Base-by-base conservation (phyloP, 2,888 invertebrate genomes). In the Bedellia somnulentella region DNA sequence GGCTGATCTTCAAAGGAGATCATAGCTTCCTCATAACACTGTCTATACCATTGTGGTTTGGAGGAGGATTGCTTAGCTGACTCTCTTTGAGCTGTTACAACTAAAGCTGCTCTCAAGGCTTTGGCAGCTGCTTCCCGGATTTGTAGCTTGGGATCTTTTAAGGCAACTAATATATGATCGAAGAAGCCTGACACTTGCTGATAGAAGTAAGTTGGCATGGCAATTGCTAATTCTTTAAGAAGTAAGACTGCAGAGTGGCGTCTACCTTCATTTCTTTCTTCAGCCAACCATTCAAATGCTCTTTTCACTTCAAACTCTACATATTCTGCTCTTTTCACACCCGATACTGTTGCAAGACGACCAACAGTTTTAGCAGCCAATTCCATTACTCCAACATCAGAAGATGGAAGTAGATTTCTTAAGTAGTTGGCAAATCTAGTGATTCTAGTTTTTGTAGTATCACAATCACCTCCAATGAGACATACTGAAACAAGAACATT, bases 261-360 rank as follows among this genome's bases (percentile, higher is more conserved):
- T 53, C 93, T 87, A 2, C 91, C 89, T 77, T 97, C 96, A 57
- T 93, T 86, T 42, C 93, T 79, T 47, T 93, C 95, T 29, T 89
- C 90, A 15, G 88, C 86, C 4, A 98, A 77, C 94, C 94, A 96
- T 57, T 98, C 98, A 56, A 95, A 90, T 1, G 97, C 93, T 49
- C 92, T 80, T 57, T 94, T 94, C 2, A 97, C 93, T 68, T 97
- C 96, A 73, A 95, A 95, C 49, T 97, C 96, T n/a, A 98, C 95
- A 56, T 96, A 95, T 53, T 96, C 95, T 0, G 94, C 92, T 16
- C 96, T 89, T 57, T 93, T 93, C 0, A 94, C 93, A 9, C 96
- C 96, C 1, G 91, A 92, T 11, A 89, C 86, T 13, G 93, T 80
- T 2, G 96, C 96, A 31, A 99, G 71, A 42, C 91, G 89, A 1